Conservation (phyloP, 1,140 invertebrate species). For the Brachionus angularis region DNA sequence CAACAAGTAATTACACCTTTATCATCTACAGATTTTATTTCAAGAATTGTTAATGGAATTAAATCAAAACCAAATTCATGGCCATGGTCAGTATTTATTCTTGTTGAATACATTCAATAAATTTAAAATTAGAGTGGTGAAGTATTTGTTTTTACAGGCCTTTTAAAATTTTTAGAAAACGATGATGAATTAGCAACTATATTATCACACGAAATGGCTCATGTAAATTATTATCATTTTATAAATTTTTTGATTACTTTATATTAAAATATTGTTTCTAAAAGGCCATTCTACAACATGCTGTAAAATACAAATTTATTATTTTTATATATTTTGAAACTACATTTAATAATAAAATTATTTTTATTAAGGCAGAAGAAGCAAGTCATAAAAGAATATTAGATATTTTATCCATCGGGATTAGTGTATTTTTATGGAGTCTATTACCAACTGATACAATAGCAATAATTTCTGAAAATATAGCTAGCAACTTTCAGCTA, state of each 20-base stretch:
- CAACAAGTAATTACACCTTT: no score
- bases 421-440: conserved; percentile 9
- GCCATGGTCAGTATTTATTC: no score
- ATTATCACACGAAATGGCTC: conserved; percentile 68
- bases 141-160: conserved; percentile 65
- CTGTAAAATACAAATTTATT: no score
- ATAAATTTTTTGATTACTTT: no score
- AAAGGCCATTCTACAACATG: conserved; percentile 63
- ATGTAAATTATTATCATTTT: no score
- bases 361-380: neutral
- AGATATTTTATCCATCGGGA: conserved; percentile 7
- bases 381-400: neutral
- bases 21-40: no score
- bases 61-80: no score
- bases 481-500: conserved; percentile 60
- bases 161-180: conserved; percentile 61
- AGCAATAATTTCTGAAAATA: neutral
- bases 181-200: conserved; percentile 65
- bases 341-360: neutral
- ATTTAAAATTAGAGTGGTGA: conserved; percentile 59
- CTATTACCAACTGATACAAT: conserved; percentile 31
- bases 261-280: no score
- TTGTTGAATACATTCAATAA: neutral
- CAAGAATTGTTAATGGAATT: no score
- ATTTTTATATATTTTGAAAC: no score